These are phyloP conservation scores for Centropus unirufus DNA, from an alignment of 2,113 vertebrate species.

Conservation along the genomic window DNA sequence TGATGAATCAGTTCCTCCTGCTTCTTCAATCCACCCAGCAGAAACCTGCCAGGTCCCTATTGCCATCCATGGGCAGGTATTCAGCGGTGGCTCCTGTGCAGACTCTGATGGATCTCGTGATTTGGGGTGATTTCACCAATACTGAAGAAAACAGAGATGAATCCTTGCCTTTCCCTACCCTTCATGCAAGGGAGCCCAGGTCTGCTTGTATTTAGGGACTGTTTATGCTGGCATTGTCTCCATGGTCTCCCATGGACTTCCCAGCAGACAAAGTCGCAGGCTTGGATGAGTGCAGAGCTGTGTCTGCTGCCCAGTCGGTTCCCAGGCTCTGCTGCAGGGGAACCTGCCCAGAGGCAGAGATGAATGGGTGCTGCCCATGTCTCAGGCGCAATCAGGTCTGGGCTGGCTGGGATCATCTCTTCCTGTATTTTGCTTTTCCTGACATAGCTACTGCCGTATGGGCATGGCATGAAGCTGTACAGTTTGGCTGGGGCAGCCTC, in stretches of 20 bases:
- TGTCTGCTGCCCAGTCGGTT: neutral
- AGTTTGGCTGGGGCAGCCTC: neutral
- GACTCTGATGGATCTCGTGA: accelerated
- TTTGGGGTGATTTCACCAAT: neutral
- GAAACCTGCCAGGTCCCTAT: neutral
- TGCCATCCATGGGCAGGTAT: accelerated
- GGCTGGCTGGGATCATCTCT: neutral
- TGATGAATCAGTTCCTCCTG: neutral
- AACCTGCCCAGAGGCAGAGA: neutral
- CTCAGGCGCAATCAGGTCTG: neutral
- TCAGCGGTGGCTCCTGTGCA: neutral
- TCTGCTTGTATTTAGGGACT: neutral
- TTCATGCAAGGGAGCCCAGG: neutral
- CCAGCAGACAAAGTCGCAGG: neutral
- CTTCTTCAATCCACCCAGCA: neutral
- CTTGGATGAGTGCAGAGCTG: neutral
- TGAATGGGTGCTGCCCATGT: neutral
- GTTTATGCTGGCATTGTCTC: neutral
- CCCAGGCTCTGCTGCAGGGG: accelerated
- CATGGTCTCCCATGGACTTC: neutral
- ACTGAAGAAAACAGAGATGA: neutral
- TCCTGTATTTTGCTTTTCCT: neutral
- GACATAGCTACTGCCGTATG: neutral
- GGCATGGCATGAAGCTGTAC: neutral
- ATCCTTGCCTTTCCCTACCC: neutral